Base-by-base conservation (phyloP, 2,113 vertebrate species). In the Microtus richardsoni region DNA sequence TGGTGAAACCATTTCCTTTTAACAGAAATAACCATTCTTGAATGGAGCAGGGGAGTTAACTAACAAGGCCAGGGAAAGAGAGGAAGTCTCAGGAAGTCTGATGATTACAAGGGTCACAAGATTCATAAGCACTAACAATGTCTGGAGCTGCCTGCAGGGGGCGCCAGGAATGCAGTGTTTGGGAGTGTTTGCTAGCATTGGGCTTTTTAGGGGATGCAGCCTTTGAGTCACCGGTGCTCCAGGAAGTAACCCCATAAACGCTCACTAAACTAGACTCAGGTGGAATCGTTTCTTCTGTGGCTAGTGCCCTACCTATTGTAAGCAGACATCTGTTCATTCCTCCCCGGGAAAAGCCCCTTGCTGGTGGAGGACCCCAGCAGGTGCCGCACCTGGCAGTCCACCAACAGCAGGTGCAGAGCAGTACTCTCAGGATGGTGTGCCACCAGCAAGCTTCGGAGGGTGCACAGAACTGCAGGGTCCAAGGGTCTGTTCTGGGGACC, bases 401-500 rank as follows among this genome's bases (percentile, higher is more conserved):
- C 98, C 90, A 98, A 97, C 47, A 99, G 98, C 83, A 99, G 98
- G 97, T 99, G 99, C 92, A 99, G 98, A 62, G 99, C 99, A 0
- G 98, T 99, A 52, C 96, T 98, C 58, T 84, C 95, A 47, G 98
- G 41, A 7, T 99, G 98, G 3, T 98, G 98, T 80, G 96, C 97
- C 88, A 98, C 97, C 91, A 99, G 99, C 66, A 99, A 94, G 79
- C 98, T 98, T 41, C 99, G 99, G 77, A 99, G 98, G 0, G 73
- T 71, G 39, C 95, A 85, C 87, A 99, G 97, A n/a, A 99, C 97
- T 3, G 75, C 52, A 10, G 99, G 98, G 24, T 99, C 99, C 92
- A 99, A 97, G 22, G 99, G 99, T 62, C 98, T 97, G 95, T 99
- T 99, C 96, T 98, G 98, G 9, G 98, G 98, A 0, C 98, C 98